phyloP scores from a whole-genome alignment of 2,888 invertebrate species.

The Meandrusa payeni region DNA sequence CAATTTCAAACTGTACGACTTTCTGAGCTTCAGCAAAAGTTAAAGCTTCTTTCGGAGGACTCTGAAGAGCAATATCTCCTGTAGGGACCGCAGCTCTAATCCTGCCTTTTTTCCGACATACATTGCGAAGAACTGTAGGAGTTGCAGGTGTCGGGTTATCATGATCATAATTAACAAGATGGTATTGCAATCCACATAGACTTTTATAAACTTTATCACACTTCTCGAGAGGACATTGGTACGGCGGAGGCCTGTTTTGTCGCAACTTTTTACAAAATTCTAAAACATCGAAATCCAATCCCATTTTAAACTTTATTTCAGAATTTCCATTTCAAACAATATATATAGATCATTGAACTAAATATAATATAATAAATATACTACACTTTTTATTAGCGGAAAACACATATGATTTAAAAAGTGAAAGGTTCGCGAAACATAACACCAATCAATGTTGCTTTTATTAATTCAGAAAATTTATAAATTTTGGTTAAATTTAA shows the following conservation, averaged over 20 bases:
- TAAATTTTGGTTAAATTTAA: too few relatives aligned
- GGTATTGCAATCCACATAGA: slow-evolving; percentile 91
- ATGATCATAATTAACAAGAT: slow-evolving; percentile 92
- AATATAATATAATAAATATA: too few relatives aligned
- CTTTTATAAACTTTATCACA: slow-evolving; percentile 94
- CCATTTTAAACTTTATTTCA: slow-evolving; percentile 76
- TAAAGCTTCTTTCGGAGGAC: slow-evolving; percentile 84
- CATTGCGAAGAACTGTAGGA: slow-evolving; percentile 80
- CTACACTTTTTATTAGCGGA: slow-evolving; percentile 15
- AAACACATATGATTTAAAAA: slow-evolving; percentile 30
- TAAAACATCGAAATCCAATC: slow-evolving; percentile 91
- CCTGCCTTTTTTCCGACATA: slow-evolving; percentile 81
- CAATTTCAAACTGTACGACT: slow-evolving; percentile 92
- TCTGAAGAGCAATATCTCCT: slow-evolving; percentile 73
- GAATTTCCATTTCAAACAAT: slow-evolving; percentile 2
- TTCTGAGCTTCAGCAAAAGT: slow-evolving; percentile 92
- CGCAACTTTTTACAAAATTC: slow-evolving; percentile 92
- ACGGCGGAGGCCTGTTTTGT: slow-evolving; percentile 90
- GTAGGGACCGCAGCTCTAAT: slow-evolving; percentile 81
- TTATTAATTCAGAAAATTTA: slow-evolving; percentile 6
- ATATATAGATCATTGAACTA: background rate
- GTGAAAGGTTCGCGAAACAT: slow-evolving; percentile 35
- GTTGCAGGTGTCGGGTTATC: slow-evolving; percentile 86
- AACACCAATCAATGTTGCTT: slow-evolving; percentile 21
- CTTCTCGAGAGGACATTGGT: slow-evolving; percentile 91